These are phyloP conservation scores for Dynastes hyllus DNA, from an alignment of 2,888 invertebrate species.

Conservation along the genomic window DNA sequence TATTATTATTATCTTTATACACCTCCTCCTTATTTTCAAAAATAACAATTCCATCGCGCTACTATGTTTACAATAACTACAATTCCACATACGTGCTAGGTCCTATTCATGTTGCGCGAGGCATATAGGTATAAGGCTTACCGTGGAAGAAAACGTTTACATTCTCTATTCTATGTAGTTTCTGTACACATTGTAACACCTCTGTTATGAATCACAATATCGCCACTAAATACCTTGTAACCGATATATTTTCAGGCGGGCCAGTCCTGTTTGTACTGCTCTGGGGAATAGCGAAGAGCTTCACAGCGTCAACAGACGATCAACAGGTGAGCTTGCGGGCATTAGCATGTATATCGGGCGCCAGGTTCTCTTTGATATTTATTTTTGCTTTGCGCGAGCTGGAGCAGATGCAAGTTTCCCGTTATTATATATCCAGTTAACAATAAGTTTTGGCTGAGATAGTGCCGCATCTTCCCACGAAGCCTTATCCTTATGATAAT, in stretches of 20 bases:
- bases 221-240: neutral
- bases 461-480: too few species aligned
- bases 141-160: too few species aligned
- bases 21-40: too few species aligned
- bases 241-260: constrained; percentile 68
- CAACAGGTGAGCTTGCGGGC: constrained; percentile 57
- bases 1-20: too few species aligned
- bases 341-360: neutral
- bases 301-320: constrained; percentile 59
- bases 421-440: neutral
- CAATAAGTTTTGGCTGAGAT: neutral
- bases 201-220: constrained; percentile 1
- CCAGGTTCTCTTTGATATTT: neutral
- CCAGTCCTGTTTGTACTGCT: constrained; percentile 73
- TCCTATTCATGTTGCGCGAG: too few species aligned
- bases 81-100: too few species aligned
- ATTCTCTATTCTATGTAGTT: too few species aligned
- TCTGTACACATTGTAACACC: neutral
- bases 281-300: constrained; percentile 74
- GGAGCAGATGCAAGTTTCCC: neutral
- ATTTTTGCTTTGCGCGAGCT: neutral
- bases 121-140: too few species aligned
- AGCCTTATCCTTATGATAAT: too few species aligned
- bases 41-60: too few species aligned
- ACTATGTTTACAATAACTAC: too few species aligned